These are phyloP conservation scores for Orycteropus afer DNA, from an alignment of 2,113 vertebrate genomes.

Conservation along the genomic window DNA sequence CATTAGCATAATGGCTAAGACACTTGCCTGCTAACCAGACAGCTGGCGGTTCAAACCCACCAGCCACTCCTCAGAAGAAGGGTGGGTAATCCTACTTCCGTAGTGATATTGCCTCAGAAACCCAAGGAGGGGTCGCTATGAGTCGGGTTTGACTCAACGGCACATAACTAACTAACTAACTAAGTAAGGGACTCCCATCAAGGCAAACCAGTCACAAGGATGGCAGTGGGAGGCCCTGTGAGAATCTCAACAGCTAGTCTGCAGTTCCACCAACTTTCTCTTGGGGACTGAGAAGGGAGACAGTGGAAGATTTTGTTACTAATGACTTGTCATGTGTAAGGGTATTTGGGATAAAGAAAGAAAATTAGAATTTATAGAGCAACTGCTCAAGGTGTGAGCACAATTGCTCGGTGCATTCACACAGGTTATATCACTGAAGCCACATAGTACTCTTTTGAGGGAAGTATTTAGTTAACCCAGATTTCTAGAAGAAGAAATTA, in stretches of 20 bases:
- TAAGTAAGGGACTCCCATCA: not conserved
- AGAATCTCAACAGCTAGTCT: not conserved
- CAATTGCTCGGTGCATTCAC: too few species aligned
- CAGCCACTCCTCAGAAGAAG: too few species aligned
- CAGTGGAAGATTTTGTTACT: not conserved
- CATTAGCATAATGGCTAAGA: too few species aligned
- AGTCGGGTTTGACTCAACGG: too few species aligned
- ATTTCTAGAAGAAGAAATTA: slow-evolving; percentile 53
- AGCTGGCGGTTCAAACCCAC: too few species aligned
- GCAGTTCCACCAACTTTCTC: not conserved
- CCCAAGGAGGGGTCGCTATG: too few species aligned
- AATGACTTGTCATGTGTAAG: not conserved
- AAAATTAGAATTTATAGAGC: not conserved
- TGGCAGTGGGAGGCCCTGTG: not conserved
- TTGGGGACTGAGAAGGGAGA: not conserved
- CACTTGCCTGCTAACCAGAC: too few species aligned
- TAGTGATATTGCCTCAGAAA: too few species aligned
- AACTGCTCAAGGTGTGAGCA: not conserved
- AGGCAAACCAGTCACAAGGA: not conserved
- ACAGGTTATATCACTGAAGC: too few species aligned
- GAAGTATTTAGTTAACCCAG: not conserved
- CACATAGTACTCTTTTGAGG: not conserved
- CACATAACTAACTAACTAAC: too few species aligned
- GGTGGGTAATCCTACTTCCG: too few species aligned
- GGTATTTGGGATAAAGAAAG: not conserved